Percentiles rank a stretch among this genome's conserved stretches.
phyloP scores from a whole-genome alignment of 2,797 vertebrate genomes.

The Knipowitschia caucasica region DNA sequence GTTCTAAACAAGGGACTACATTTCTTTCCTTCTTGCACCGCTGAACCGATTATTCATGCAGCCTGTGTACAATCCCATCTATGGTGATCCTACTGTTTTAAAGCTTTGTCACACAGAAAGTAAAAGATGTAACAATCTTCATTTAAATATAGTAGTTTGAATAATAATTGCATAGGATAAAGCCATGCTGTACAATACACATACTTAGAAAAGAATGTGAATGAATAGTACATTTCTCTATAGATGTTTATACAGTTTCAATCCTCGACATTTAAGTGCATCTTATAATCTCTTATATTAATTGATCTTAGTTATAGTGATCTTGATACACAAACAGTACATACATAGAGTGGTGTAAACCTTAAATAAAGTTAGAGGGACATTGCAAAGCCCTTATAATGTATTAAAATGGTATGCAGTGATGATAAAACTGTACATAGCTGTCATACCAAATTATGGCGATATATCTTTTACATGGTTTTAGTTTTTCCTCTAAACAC shows the following conservation, averaged over 20 bases:
- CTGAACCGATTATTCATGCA: constrained; percentile 86
- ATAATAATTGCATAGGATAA: constrained; percentile 95
- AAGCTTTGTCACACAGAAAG: constrained; percentile 80
- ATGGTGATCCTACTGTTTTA: constrained; percentile 79
- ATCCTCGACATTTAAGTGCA: constrained; percentile 88
- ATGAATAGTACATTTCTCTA: constrained; percentile 69
- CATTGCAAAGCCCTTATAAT: constrained; percentile 78
- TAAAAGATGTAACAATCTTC: constrained; percentile 68
- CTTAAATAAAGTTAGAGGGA: constrained; percentile 69
- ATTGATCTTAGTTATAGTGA: constrained; percentile 65
- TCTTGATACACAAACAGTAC: constrained; percentile 72
- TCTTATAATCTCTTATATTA: constrained; percentile 71
- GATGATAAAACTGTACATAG: constrained; percentile 75
- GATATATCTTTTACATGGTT: constrained; percentile 58
- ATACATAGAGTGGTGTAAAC: constrained; percentile 66
- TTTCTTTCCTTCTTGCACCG: constrained; percentile 65
- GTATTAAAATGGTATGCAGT: constrained; percentile 66
- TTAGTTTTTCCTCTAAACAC: constrained; percentile 62
- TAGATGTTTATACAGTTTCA: constrained; percentile 69
- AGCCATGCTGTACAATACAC: constrained; percentile 94
- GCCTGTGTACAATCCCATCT: constrained; percentile 67
- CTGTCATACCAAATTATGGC: constrained; percentile 61
- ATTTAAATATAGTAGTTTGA: constrained; percentile 70
- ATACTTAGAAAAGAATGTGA: constrained; percentile 81
- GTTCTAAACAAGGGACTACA: constrained; percentile 44